Evolutionary conservation across 2,888 invertebrate species (phyloP).

Genomic region (Cinara cedri): DNA sequence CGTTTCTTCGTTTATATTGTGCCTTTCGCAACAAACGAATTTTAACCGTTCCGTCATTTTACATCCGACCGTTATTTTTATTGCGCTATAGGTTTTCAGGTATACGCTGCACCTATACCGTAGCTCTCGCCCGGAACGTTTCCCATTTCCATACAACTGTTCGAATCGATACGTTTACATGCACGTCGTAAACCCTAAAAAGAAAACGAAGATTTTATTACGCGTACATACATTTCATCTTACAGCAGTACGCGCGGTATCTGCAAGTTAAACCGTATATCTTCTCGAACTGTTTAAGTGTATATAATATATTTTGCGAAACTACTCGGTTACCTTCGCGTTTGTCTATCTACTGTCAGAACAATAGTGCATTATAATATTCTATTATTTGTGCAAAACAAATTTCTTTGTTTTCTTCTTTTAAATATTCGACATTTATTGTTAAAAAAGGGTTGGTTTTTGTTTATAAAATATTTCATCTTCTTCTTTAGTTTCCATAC

Average conservation of each 20-base stretch:
- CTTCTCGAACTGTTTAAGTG: neutral
- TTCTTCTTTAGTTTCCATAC: too few species aligned
- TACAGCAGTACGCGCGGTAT: neutral
- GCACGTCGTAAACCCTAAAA: slow-evolving; percentile 6
- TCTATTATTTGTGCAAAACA: too few species aligned
- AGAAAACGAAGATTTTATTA: slow-evolving; percentile 25
- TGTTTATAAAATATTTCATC: too few species aligned
- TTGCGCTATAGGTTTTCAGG: neutral
- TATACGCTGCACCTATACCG: neutral
- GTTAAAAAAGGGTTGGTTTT: too few species aligned
- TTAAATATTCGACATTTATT: too few species aligned
- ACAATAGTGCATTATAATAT: too few species aligned
- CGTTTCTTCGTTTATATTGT: slow-evolving; percentile 15
- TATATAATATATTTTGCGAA: neutral
- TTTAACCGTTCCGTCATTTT: slow-evolving; percentile 42
- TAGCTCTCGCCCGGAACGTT: slow-evolving; percentile 16
- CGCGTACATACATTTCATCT: slow-evolving; percentile 28
- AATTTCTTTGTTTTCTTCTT: too few species aligned
- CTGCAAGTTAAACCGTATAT: slow-evolving; percentile 9
- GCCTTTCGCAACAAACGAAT: neutral
- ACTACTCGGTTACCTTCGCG: neutral
- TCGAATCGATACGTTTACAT: slow-evolving; percentile 33
- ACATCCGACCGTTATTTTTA: slow-evolving; percentile 42
- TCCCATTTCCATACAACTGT: slow-evolving; percentile 15
- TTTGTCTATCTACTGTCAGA: too few species aligned